Evolutionary conservation across 2,113 vertebrate genomes (phyloP), one percentile per base, ranked within the genome.

Genomic region (Hydrolagus affinis): DNA sequence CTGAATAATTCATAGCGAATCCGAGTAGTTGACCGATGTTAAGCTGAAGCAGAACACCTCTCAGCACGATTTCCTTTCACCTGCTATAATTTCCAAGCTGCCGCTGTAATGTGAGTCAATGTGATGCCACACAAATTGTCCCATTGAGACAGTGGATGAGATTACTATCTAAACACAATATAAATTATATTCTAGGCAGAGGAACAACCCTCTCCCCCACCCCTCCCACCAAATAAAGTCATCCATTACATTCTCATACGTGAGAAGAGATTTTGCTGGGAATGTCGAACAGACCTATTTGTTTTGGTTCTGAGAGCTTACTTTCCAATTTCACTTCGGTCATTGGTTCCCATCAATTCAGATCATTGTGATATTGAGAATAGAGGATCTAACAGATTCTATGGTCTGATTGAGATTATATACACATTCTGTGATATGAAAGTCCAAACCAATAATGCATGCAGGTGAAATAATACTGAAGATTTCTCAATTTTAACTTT

Each of bases 1-100:
- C 62, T 83, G 78, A 83, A 83, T 83, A 83, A 83, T 83, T 83
- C 59, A 83, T 68, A 17, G 10, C 11, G 23, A 80, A 83, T 14
- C 64, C 66, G 62, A 66, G 25, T 15, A 83, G 78, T 66, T 32
- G 28, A 14, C 62, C 10, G 28, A n/a, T 1, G 62, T 60, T 32
- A 30, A 83, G 21, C 78, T 30, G 77, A 83, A 64, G 77, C 60
- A 83, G 77, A 83, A 32, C 9, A 11, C 28, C 78, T 68, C 78
- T 19, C 59, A 66, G 78, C 78, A 66, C 3, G 62, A 30, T 19
- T 66, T 66, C 28, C 78, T 68, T 83, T 83, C 78, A 83, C 78
- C 78, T 83, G 62, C 57, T 64, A 68, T 30, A 17, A 30, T 83
- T 66, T 83, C 60, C 17, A 66, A 83, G 78, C 14, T 66, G 78